Conservation (phyloP, 2,797 vertebrate species). For the Ctenochaetus hawaiiensis region DNA sequence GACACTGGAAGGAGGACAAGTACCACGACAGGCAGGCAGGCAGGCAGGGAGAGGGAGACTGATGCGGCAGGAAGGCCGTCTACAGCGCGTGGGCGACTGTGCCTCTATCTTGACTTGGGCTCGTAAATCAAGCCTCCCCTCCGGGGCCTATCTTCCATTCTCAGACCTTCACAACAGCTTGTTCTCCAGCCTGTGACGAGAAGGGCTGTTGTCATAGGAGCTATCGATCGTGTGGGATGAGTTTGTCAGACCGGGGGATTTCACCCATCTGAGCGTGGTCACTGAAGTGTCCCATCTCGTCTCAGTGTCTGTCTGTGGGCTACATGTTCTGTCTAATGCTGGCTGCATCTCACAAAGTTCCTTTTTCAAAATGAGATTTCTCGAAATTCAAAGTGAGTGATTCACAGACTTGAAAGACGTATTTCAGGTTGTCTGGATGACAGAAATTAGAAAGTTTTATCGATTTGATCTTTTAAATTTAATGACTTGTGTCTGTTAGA, state of each 20-base stretch:
- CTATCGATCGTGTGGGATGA: conserved; percentile 81
- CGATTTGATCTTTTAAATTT: background rate
- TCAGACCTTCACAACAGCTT: conserved; percentile 81
- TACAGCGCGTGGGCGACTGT: conserved; percentile 66
- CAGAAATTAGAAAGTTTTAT: background rate
- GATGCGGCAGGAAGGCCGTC: conserved; percentile 76
- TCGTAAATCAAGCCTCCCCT: conserved; percentile 81
- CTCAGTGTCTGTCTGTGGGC: conserved; percentile 68
- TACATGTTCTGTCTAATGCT: conserved; percentile 55
- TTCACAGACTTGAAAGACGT: conserved; percentile 10
- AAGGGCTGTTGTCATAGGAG: conserved; percentile 78
- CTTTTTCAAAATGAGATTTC: conserved; percentile 8
- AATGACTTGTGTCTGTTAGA: conserved; percentile 5
- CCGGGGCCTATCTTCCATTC: conserved; percentile 75
- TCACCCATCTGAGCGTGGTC: conserved; percentile 73
- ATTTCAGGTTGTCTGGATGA: background rate
- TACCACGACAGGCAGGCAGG: conserved; percentile 44
- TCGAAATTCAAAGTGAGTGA: background rate
- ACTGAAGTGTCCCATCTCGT: conserved; percentile 70
- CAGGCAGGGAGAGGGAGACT: conserved; percentile 53
- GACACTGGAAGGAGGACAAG: conserved; percentile 61
- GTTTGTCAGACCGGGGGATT: conserved; percentile 74
- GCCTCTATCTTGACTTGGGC: conserved; percentile 74
- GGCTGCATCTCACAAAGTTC: conserved; percentile 25
- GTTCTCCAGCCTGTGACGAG: conserved; percentile 81